These are phyloP conservation scores for Stegophylla sp. DNA, from an alignment of 2,888 invertebrate species.

Conservation along the genomic window DNA sequence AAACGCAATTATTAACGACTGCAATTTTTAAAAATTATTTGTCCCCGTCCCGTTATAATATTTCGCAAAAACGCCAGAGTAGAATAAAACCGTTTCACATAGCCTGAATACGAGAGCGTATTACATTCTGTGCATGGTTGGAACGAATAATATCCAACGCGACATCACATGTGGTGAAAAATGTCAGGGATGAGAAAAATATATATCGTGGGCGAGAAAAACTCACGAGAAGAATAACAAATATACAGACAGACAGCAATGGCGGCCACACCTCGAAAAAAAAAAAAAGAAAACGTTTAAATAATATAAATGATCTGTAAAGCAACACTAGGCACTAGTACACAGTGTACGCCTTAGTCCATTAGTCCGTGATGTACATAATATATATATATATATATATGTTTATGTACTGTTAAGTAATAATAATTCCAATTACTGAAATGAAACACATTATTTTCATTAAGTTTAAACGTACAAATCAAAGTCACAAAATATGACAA, in stretches of 20 bases:
- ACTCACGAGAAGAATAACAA: conserved; percentile 1
- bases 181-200: conserved; percentile 22
- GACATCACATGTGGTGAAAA: conserved; percentile 4
- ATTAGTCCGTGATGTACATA: not conserved
- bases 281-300: conserved; percentile 22
- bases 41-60: conserved; percentile 21
- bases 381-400: not conserved
- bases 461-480: not conserved
- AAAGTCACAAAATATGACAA: not conserved
- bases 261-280: conserved; percentile 8
- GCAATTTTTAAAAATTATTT: conserved; percentile 33
- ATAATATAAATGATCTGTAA: conserved; percentile 23
- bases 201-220: conserved; percentile 1
- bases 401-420: not conserved
- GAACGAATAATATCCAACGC: conserved; percentile 26
- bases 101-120: not conserved
- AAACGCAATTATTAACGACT: conserved; percentile 13
- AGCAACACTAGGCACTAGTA: not conserved
- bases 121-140: not conserved
- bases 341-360: not conserved
- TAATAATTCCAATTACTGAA: conserved; percentile 12
- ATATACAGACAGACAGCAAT: not conserved
- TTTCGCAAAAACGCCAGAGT: conserved; percentile 38
- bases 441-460: not conserved
- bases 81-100: conserved; percentile 8